Conservation (phyloP, 2,797 vertebrate genomes). For the Myotis pilosus region DNA sequence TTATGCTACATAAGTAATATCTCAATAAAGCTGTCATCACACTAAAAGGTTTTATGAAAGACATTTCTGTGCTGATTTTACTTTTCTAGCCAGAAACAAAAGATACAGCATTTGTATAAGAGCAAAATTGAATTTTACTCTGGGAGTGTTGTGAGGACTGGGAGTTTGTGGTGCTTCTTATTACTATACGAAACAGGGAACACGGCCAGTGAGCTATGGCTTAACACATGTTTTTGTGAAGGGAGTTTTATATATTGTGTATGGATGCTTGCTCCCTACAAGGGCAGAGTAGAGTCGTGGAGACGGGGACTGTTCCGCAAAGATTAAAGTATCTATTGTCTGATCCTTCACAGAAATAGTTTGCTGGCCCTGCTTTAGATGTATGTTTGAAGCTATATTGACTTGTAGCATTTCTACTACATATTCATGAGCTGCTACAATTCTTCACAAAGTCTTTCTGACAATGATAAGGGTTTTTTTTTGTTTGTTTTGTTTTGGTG, state of each 20-base stretch:
- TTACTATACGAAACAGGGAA: background rate
- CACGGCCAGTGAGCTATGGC: background rate
- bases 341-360: background rate
- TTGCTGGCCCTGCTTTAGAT: background rate
- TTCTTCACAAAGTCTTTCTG: background rate
- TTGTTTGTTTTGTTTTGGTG: background rate
- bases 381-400: background rate
- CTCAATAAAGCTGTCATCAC: background rate
- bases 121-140: background rate
- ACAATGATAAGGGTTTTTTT: background rate
- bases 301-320: background rate
- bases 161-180: background rate
- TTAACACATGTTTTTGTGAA: background rate
- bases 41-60: background rate
- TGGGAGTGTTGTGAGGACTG: background rate
- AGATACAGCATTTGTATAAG: background rate
- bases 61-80: background rate
- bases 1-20: background rate
- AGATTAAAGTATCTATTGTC: background rate
- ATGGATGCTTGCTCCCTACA: background rate
- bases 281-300: background rate
- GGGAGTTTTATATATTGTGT: background rate
- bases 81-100: slow-evolving; percentile 12
- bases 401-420: background rate
- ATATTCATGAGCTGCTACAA: background rate